A percentile compares a stretch with the other conserved stretches of the same genome.
Evolutionary conservation across 1,140 invertebrate genomes (phyloP).

Genomic region (Plectrocnemia conspersa): DNA sequence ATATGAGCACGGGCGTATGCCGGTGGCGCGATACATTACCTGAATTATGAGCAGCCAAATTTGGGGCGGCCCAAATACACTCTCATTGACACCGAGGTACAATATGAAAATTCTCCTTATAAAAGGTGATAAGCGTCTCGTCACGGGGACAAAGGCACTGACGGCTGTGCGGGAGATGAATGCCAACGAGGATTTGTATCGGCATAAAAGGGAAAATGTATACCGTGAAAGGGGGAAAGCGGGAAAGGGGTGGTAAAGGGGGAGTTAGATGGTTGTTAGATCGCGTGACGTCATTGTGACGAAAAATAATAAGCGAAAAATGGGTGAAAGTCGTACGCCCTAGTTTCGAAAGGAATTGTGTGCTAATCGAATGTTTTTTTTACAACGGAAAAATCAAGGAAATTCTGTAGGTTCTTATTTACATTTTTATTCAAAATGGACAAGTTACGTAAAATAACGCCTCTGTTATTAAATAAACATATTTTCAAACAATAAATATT

Average conservation of each 20-base stretch:
- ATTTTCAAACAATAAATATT: too few species aligned
- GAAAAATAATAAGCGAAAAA: too few species aligned
- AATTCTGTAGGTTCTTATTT: too few species aligned
- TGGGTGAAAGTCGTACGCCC: too few species aligned
- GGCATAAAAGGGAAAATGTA: conserved; percentile 16
- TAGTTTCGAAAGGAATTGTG: too few species aligned
- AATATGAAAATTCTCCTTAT: conserved; percentile 31
- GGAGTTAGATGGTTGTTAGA: not conserved
- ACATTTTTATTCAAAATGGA: too few species aligned
- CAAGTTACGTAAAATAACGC: too few species aligned
- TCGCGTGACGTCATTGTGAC: conserved; percentile 2
- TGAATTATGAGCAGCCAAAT: conserved; percentile 22
- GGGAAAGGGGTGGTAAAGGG: conserved; percentile 1
- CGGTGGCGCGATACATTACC: conserved; percentile 18
- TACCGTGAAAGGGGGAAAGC: not conserved
- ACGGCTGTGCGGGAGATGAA: conserved; percentile 19
- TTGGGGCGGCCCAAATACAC: conserved; percentile 1
- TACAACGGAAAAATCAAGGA: too few species aligned
- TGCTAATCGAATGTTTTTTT: too few species aligned
- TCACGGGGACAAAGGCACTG: conserved; percentile 25
- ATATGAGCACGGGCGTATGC: not conserved
- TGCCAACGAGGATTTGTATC: conserved; percentile 26
- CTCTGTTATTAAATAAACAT: too few species aligned
- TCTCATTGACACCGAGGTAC: conserved; percentile 21
- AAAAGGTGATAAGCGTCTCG: conserved; percentile 32